phyloP scores from a whole-genome alignment of 1,140 invertebrate genomes.

The Batillaria attramentaria region DNA sequence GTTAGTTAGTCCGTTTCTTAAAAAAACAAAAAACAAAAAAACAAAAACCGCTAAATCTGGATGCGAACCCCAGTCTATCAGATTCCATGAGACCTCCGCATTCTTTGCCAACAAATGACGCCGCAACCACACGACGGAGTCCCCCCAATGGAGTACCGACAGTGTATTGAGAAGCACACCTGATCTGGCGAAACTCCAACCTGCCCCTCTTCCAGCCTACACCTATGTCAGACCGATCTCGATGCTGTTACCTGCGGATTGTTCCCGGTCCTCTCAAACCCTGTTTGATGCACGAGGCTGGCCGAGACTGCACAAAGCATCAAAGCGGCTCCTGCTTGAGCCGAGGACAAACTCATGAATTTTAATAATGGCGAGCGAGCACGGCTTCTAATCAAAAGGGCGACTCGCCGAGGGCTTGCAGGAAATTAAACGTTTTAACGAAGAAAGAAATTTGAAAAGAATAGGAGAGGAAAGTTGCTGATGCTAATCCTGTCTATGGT shows the following conservation, averaged over 20 bases:
- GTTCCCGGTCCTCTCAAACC: constrained; percentile 8
- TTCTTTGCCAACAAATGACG: too few relatives aligned
- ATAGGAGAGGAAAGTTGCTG: constrained; percentile 2
- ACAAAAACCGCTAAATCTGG: too few relatives aligned
- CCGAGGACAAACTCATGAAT: constrained; percentile 32
- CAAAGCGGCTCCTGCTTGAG: constrained; percentile 10
- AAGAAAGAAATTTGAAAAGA: not conserved
- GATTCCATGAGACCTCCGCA: too few relatives aligned
- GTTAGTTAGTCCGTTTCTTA: too few relatives aligned
- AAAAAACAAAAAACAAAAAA: too few relatives aligned
- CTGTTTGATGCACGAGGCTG: constrained; percentile 28
- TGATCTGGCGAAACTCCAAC: too few relatives aligned
- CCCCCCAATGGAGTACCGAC: too few relatives aligned
- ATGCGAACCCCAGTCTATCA: too few relatives aligned
- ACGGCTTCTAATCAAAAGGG: constrained; percentile 14
- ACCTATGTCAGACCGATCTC: too few relatives aligned
- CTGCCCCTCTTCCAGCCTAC: too few relatives aligned
- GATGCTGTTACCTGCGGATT: constrained; percentile 24
- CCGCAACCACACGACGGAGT: too few relatives aligned
- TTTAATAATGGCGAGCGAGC: constrained; percentile 19
- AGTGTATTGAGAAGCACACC: too few relatives aligned
- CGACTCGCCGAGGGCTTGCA: not conserved
- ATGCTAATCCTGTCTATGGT: not conserved
- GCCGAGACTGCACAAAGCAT: constrained; percentile 31
- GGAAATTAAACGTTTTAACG: constrained; percentile 33